Evolutionary conservation across 1,140 invertebrate species (phyloP), one percentile per base, ranked within the genome.

Genomic region (Trichonephila inaurata): DNA sequence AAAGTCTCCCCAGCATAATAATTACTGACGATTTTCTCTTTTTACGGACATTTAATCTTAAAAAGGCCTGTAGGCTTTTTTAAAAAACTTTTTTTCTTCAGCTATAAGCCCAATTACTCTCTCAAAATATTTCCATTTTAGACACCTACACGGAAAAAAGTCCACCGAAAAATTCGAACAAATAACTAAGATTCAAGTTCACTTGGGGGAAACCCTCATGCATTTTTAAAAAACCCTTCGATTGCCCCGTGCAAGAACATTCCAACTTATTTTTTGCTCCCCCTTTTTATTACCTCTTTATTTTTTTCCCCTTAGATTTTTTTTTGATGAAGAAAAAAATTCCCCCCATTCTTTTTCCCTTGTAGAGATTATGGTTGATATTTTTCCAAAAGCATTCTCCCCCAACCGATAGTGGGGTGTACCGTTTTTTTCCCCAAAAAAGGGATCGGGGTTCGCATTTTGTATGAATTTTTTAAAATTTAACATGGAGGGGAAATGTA

Each of bases 221-320:
- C 66, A 69, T 69, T 69, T 69, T 69, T 69, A n/a, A n/a, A 69
- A 69, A 69, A 69, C 8, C 66, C n/a, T 28, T 69, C 24, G 66
- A 69, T 69, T 69, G 12, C n/a, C n/a, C 66, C 66, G 66, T 69
- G 66, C 66, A 69, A n/a, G 66, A 69, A 69, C 66, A 69, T 69
- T 69, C 28, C 66, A 69, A 69, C 66, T 24, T 69, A 12, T 24
- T 69, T 69, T 69, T 7, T 8, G 7, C 51, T 28, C n/a, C 24
- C 3, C 33, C n/a, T n/a, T 40, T 40, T 12, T 69, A 69, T 69
- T 69, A 69, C n/a, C 66, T 69, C n/a, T 69, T 69, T 69, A n/a
- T n/a, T 66, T 66, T 66, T 69, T 24, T 12, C 66, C 0, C 18
- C 6, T 14, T 7, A 12, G 7, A 10, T 24, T 24, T 69, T 28